phyloP scores from a whole-genome alignment of 2,888 invertebrate species.

The Drosophila seclusa region DNA sequence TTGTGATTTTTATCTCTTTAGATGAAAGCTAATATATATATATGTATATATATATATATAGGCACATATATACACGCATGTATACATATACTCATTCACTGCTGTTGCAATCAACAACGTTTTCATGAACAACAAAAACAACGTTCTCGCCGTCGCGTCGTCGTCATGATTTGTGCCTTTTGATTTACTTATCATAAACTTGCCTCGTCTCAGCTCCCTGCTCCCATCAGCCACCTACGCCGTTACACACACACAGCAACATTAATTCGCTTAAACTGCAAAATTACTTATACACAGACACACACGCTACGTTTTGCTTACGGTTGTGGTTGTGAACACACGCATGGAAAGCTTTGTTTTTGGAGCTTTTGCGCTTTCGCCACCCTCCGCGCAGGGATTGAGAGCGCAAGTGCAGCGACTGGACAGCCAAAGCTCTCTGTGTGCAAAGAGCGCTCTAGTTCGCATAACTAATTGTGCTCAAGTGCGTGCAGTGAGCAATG shows the following conservation, averaged over 20 bases:
- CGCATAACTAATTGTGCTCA: neutral
- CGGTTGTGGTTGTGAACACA: neutral
- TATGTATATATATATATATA: neutral
- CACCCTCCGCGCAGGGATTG: conserved; percentile 5
- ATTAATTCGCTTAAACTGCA: conserved; percentile 67
- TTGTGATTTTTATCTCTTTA: conserved; percentile 20
- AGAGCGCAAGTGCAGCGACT: conserved; percentile 41
- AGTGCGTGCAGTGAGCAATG: neutral
- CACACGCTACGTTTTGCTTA: neutral
- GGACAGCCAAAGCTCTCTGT: conserved; percentile 3
- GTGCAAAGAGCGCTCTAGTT: conserved; percentile 1
- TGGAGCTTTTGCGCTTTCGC: conserved; percentile 6
- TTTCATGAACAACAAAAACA: conserved; percentile 33
- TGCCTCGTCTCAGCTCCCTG: conserved; percentile 8
- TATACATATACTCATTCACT: conserved; percentile 9
- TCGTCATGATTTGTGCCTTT: conserved; percentile 25
- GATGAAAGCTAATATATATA: neutral
- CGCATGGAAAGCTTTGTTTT: conserved; percentile 13
- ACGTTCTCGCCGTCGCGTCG: conserved; percentile 12
- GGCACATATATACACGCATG: neutral
- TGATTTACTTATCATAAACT: conserved; percentile 62
- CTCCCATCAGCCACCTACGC: conserved; percentile 1
- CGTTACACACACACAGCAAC: conserved; percentile 2
- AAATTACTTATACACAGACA: conserved; percentile 51
- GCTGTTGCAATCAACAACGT: conserved; percentile 46